phyloP scores from a whole-genome alignment of 2,888 invertebrate species.

The Vannuccia rotundouncinata region DNA sequence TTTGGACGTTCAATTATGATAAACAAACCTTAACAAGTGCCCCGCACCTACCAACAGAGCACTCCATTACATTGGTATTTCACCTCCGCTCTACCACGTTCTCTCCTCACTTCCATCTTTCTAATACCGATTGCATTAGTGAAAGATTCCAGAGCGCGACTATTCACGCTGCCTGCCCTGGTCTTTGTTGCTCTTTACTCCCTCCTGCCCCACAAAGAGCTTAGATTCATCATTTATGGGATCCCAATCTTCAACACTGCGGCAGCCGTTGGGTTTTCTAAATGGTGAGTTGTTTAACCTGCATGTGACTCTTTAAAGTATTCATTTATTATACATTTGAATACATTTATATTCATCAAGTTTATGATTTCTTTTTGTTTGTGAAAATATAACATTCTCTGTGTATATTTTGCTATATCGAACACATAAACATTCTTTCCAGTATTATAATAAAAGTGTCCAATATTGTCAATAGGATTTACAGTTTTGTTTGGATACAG shows the following conservation, averaged over 20 bases:
- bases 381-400: background rate
- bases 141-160: constrained; percentile 57
- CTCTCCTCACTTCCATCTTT: constrained; percentile 72
- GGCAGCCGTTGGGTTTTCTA: constrained; percentile 68
- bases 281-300: too few relatives aligned
- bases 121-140: constrained; percentile 71
- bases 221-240: constrained; percentile 93
- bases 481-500: too few relatives aligned
- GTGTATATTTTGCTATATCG: background rate
- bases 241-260: constrained; percentile 84
- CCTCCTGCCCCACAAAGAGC: constrained; percentile 90
- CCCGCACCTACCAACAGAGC: constrained; percentile 43
- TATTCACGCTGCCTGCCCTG: constrained; percentile 51
- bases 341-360: background rate
- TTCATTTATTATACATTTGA: too few relatives aligned
- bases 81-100: constrained; percentile 88
- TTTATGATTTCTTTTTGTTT: background rate
- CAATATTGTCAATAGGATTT: too few relatives aligned
- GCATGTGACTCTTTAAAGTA: too few relatives aligned
- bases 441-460: too few relatives aligned
- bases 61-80: constrained; percentile 92
- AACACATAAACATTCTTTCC: too few relatives aligned
- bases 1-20: too few relatives aligned
- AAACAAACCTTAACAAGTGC: too few relatives aligned
- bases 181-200: constrained; percentile 82